A percentile compares a stretch with the other conserved stretches of the same genome.
Conservation (phyloP, 2,113 vertebrate species). For the Desmodus rotundus region DNA sequence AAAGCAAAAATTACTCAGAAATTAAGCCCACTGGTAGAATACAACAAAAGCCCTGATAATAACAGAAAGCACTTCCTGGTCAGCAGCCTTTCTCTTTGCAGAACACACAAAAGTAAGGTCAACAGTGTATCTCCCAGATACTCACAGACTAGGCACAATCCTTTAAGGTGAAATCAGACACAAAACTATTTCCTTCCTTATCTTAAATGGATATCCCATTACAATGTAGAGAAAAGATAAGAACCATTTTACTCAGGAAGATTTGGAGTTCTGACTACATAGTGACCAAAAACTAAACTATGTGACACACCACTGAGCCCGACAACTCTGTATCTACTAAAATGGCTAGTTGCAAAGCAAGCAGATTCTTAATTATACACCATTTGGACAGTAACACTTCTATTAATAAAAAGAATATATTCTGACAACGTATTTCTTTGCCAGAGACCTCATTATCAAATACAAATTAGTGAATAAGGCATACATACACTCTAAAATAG, state of each 20-base stretch:
- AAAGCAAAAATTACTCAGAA: slow-evolving; percentile 15
- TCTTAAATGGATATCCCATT: not conserved
- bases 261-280: not conserved
- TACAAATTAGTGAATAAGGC: not conserved
- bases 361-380: not conserved
- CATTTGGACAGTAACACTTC: not conserved
- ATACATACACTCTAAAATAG: not conserved
- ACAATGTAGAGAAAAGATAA: not conserved
- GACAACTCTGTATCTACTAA: not conserved
- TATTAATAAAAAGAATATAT: not conserved
- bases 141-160: not conserved
- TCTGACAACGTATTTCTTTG: not conserved
- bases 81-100: not conserved
- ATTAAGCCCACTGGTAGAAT: not conserved
- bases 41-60: not conserved
- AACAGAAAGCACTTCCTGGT: not conserved
- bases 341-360: slow-evolving; percentile 8
- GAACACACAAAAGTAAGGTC: not conserved
- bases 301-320: not conserved
- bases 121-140: not conserved
- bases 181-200: not conserved
- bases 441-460: slow-evolving; percentile 25
- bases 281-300: not conserved
- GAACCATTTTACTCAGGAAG: not conserved
- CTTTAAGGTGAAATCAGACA: not conserved